A percentile compares a stretch with the other conserved stretches of the same genome.
phyloP scores from a whole-genome alignment of 2,113 vertebrate species.

The Dromaius novaehollandiae region DNA sequence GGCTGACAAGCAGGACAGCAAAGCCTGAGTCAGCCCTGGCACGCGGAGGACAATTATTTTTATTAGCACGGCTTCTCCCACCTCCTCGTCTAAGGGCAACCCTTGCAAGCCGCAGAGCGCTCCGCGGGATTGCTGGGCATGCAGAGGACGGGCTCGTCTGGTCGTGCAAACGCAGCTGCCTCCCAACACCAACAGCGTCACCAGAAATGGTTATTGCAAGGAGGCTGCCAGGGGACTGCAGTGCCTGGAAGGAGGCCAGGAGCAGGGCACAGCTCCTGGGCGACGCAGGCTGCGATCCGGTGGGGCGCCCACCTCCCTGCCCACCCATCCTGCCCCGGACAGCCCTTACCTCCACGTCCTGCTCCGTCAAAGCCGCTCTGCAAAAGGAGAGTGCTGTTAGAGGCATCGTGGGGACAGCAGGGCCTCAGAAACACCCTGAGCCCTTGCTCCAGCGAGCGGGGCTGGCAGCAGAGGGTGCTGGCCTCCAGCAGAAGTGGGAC shows the following conservation, averaged over 20 bases:
- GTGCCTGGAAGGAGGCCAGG: background rate
- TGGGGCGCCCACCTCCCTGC: accelerated
- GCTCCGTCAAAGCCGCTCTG: conserved; percentile 84
- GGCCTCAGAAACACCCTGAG: background rate
- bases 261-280: background rate
- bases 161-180: background rate
- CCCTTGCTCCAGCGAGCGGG: background rate
- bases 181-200: background rate
- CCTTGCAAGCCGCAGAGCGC: background rate
- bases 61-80: background rate
- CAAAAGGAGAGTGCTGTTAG: conserved; percentile 23
- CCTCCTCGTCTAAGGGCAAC: background rate
- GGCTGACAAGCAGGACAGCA: background rate
- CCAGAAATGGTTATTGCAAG: background rate
- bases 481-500: background rate
- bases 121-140: background rate
- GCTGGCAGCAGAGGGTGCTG: background rate
- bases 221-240: conserved; percentile 14
- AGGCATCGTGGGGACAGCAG: background rate
- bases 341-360: conserved; percentile 82
- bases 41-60: background rate
- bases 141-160: background rate
- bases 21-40: conserved; percentile 41
- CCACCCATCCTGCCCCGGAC: accelerated
- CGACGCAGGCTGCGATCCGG: background rate